Evolutionary conservation across 2,113 vertebrate genomes (phyloP).

Genomic region (Hiodon tergisus): DNA sequence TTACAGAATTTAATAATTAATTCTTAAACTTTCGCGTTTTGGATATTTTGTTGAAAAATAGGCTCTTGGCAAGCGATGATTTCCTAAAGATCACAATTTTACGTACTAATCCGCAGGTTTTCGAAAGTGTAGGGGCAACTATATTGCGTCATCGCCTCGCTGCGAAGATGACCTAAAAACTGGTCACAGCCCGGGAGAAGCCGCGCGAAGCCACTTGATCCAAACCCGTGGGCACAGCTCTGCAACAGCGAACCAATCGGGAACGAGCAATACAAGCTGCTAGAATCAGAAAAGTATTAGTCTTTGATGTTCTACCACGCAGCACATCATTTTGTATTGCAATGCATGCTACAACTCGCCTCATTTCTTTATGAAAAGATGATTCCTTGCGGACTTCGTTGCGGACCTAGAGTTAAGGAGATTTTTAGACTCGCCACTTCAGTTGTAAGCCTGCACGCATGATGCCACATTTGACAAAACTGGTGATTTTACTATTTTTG

Average conservation of each 20-base stretch:
- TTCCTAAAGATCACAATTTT: background rate
- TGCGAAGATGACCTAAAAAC: slow-evolving; percentile 10
- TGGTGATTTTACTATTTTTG: slow-evolving; percentile 68
- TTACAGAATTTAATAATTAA: too few species aligned
- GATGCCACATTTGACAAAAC: slow-evolving; percentile 69
- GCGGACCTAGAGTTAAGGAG: slow-evolving; percentile 33
- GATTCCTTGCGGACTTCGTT: slow-evolving; percentile 51
- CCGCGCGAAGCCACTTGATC: slow-evolving; percentile 13
- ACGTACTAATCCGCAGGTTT: background rate
- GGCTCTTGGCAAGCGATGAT: too few species aligned
- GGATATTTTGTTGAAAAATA: too few species aligned
- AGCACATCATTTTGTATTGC: slow-evolving; percentile 21
- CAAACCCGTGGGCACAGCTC: slow-evolving; percentile 8
- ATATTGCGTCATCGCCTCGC: slow-evolving; percentile 16
- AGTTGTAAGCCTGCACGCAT: slow-evolving; percentile 35
- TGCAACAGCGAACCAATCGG: slow-evolving; percentile 11
- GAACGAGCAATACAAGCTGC: slow-evolving; percentile 6
- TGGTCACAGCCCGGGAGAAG: slow-evolving; percentile 27
- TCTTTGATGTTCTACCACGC: slow-evolving; percentile 17
- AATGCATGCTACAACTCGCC: background rate
- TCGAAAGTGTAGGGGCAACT: background rate
- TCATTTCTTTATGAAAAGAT: slow-evolving; percentile 22
- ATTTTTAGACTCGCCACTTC: slow-evolving; percentile 39
- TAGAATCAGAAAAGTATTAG: slow-evolving; percentile 26
- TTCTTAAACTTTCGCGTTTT: too few species aligned